Evolutionary conservation across 1,140 invertebrate species (phyloP).

Genomic region (Plectrocnemia conspersa): DNA sequence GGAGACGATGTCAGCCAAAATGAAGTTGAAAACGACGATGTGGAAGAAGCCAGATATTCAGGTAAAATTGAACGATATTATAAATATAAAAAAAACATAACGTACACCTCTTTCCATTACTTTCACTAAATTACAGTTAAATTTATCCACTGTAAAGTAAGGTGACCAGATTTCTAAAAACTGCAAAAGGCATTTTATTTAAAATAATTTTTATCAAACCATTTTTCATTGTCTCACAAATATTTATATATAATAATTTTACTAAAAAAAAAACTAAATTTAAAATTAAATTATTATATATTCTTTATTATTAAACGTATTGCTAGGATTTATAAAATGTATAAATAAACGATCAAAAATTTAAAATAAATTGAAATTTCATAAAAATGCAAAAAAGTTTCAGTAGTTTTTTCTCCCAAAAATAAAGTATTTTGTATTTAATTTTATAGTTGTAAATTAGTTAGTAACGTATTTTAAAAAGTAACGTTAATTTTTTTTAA

Average conservation of each 20-base stretch:
- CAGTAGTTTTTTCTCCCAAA: too few species aligned
- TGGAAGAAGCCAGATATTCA: conserved; percentile 39
- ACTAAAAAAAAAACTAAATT: too few species aligned
- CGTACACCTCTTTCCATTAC: neutral
- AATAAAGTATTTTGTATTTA: too few species aligned
- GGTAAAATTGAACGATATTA: conserved; percentile 37
- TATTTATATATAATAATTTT: too few species aligned
- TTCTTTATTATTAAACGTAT: neutral
- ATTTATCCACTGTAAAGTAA: too few species aligned
- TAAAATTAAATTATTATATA: neutral
- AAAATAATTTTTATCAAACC: too few species aligned
- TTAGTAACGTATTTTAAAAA: too few species aligned
- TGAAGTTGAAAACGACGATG: conserved; percentile 36
- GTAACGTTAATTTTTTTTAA: too few species aligned
- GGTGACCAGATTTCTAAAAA: too few species aligned
- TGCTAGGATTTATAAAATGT: neutral
- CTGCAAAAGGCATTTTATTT: too few species aligned
- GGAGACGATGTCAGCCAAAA: conserved; percentile 45
- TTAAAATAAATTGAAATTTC: neutral
- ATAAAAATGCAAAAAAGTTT: neutral
- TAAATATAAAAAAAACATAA: neutral
- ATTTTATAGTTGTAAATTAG: too few species aligned
- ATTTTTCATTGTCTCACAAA: too few species aligned
- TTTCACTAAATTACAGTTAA: neutral
- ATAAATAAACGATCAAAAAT: neutral